Percentiles rank a stretch among this genome's conserved stretches.
Conservation (phyloP, 2,113 vertebrate genomes). For the Xenopus tropicalis region DNA sequence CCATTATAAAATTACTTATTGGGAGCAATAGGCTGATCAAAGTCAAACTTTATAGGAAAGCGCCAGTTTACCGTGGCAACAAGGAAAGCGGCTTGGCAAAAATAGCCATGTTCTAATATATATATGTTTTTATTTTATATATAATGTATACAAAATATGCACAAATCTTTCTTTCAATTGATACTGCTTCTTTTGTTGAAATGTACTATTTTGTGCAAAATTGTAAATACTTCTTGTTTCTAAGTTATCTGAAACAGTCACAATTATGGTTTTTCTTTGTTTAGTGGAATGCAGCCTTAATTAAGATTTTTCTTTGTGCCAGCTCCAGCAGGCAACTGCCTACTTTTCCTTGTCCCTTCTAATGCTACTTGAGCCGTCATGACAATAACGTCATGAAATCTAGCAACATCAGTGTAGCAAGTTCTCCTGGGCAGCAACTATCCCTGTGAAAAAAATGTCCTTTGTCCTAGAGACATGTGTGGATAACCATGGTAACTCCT, state of each 20-base stretch:
- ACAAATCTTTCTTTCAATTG: no score
- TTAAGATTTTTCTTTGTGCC: not conserved
- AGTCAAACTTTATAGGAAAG: no score
- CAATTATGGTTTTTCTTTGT: conserved; percentile 10
- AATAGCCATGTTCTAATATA: no score
- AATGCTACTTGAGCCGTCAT: conserved; percentile 3
- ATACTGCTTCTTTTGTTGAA: no score
- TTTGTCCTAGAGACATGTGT: conserved; percentile 35
- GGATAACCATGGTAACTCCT: conserved; percentile 40
- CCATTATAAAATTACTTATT: no score
- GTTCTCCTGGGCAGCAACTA: conserved; percentile 12
- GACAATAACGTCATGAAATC: conserved; percentile 7
- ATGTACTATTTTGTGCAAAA: no score
- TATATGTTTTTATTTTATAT: no score
- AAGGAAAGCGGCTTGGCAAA: no score
- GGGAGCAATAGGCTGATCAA: no score
- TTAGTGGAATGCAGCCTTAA: conserved; percentile 4
- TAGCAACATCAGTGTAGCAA: conserved; percentile 11
- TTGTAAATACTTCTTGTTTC: no score
- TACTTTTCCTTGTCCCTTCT: not conserved
- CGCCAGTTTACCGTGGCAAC: no score
- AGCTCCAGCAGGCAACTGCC: not conserved
- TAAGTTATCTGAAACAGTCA: not conserved
- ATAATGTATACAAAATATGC: no score
- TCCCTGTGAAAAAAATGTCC: conserved; percentile 34